Base-by-base conservation (phyloP, 2,113 vertebrate species). In the Gorsachius goisagi region DNA sequence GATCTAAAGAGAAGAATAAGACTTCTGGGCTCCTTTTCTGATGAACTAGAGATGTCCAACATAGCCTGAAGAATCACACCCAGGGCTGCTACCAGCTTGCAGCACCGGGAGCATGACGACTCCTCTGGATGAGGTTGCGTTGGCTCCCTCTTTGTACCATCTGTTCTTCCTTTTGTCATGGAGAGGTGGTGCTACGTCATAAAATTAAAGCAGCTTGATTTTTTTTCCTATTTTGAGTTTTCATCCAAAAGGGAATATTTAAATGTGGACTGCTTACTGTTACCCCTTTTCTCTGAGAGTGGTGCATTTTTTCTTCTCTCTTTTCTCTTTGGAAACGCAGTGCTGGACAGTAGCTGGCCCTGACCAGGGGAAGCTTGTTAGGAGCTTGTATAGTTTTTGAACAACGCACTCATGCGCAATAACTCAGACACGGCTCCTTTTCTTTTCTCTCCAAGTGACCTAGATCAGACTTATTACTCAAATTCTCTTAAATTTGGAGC, bases 341-440 rank as follows among this genome's bases (percentile, higher is more conserved):
- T 49, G 22, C 81, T 77, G 21, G 53, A 12, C 22, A 50, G 32
- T 47, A 55, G 53, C 30, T 58, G 63, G 5, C 8, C 14, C 33
- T 75, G 50, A 93, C 20, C 37, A 39, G 81, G 69, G n/a, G 16
- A 84, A 59, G 9, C 58, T 85, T 75, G 23, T 79, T 87, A 45
- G 56, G 26, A 91, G 49, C 66, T 47, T 85, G n/a, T 49, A 9
- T 47, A 47, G 5, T 37, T 55, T 55, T 78, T 66, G 67, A 83
- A 71, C 24, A 66, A 3, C 2, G 7, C 4, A 3, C 11, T 81
- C 0, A 0, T 71, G n/a, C 41, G 63, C 37, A 26, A 1, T 59
- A 88, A 62, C 28, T 84, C 17, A 10, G 15, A 28, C 6, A 23
- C 1, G 3, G 15, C 32, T 86, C 15, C 18, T 89, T 86, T 72